These are phyloP conservation scores for Palaemon carinicauda DNA, from an alignment of 1,140 invertebrate genomes.

Conservation along the genomic window DNA sequence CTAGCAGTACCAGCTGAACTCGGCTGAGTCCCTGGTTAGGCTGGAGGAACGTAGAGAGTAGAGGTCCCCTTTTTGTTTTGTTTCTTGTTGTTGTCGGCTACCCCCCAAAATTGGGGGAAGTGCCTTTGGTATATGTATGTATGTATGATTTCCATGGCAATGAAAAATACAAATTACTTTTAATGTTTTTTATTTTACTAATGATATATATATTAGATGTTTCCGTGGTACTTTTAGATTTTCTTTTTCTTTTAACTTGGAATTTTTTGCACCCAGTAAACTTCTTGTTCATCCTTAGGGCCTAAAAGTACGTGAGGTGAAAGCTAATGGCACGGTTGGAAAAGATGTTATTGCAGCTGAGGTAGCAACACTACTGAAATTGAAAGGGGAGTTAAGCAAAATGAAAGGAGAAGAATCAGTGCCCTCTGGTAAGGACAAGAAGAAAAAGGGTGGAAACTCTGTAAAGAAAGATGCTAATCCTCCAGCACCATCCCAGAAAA, in stretches of 20 bases:
- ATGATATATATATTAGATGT: no score
- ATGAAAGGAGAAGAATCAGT: slow-evolving; percentile 2
- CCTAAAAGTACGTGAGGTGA: slow-evolving; percentile 14
- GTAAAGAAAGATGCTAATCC: neutral
- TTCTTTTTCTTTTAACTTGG: no score
- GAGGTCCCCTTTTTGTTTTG: no score
- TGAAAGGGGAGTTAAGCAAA: slow-evolving; percentile 41
- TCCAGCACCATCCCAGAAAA: neutral
- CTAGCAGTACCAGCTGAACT: no score
- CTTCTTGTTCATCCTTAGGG: neutral
- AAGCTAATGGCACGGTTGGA: slow-evolving; percentile 7
- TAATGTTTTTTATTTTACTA: neutral
- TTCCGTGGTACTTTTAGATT: neutral
- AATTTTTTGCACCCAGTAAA: neutral
- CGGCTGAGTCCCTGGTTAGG: no score
- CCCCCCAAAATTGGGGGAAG: no score
- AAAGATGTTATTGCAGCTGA: slow-evolving; percentile 29
- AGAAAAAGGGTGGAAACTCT: neutral
- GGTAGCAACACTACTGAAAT: slow-evolving; percentile 43
- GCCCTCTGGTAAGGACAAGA: neutral
- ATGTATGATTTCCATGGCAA: no score
- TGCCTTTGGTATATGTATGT: no score
- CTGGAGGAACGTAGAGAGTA: no score
- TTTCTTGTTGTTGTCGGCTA: no score
- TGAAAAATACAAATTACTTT: no score